Evolutionary conservation across 2,113 vertebrate species (phyloP).

Genomic region (Agapornis roseicollis): DNA sequence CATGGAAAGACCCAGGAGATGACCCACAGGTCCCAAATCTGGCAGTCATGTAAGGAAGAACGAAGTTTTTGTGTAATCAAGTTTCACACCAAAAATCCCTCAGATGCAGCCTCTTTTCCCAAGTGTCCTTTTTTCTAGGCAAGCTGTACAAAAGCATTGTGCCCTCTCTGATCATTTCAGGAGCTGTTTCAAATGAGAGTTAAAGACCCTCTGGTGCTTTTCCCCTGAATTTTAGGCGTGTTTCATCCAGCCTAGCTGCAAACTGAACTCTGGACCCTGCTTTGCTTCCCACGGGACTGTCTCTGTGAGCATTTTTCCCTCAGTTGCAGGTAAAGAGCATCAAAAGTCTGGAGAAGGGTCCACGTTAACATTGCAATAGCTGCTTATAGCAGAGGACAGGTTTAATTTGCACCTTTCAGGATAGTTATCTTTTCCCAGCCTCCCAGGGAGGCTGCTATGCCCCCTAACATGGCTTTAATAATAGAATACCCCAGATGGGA

Average conservation of each 20-base stretch:
- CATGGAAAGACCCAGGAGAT: accelerated
- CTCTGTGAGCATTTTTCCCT: not conserved
- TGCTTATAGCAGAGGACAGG: not conserved
- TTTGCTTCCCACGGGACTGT: not conserved
- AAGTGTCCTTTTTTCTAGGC: not conserved
- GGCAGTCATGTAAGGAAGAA: not conserved
- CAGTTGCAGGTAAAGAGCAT: not conserved
- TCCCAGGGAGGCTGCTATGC: not conserved
- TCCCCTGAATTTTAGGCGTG: not conserved
- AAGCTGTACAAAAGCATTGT: not conserved
- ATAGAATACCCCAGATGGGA: not conserved
- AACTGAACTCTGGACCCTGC: not conserved
- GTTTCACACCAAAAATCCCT: not conserved
- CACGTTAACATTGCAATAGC: not conserved
- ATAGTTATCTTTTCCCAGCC: not conserved
- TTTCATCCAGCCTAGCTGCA: not conserved
- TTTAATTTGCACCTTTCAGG: slow-evolving; percentile 23
- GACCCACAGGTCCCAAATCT: not conserved
- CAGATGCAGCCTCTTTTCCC: not conserved
- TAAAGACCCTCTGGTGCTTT: not conserved
- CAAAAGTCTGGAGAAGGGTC: not conserved
- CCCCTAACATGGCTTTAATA: not conserved
- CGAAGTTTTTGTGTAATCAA: not conserved
- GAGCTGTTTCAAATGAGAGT: not conserved
- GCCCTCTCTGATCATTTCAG: not conserved